phyloP scores from a whole-genome alignment of 2,888 invertebrate genomes.

The Phoenoteleia sp. region DNA sequence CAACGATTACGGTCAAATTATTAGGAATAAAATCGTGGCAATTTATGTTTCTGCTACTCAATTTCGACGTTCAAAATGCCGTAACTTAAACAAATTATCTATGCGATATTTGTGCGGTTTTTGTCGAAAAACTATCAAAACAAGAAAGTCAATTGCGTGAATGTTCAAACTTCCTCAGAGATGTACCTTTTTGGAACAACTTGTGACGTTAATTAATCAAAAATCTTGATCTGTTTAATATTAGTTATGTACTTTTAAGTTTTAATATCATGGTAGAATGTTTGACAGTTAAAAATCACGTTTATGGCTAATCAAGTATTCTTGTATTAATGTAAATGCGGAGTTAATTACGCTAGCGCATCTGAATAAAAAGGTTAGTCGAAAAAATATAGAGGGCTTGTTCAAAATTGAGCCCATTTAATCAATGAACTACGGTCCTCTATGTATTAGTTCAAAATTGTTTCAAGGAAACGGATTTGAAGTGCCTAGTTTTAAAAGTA shows the following conservation, averaged over 20 bases:
- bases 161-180: background rate
- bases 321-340: too few relatives aligned
- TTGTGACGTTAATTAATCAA: constrained; percentile 1
- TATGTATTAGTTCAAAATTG: too few relatives aligned
- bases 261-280: background rate
- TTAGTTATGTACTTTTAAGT: background rate
- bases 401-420: too few relatives aligned
- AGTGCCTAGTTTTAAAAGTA: too few relatives aligned
- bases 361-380: too few relatives aligned
- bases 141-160: background rate
- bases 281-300: background rate
- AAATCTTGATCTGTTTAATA: background rate
- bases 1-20: background rate
- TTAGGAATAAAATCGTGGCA: constrained; percentile 12
- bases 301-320: background rate
- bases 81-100: too few relatives aligned
- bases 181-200: constrained; percentile 44
- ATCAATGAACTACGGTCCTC: too few relatives aligned
- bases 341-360: too few relatives aligned
- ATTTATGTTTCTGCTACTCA: background rate
- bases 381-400: too few relatives aligned
- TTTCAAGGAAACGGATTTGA: too few relatives aligned
- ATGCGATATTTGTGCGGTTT: background rate
- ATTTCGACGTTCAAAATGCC: background rate
- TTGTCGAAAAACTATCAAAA: background rate